Percentiles rank a stretch among this genome's conserved stretches.
These are phyloP conservation scores for Trissolcus japonicus DNA, from an alignment of 2,888 invertebrate genomes.

Conservation along the genomic window DNA sequence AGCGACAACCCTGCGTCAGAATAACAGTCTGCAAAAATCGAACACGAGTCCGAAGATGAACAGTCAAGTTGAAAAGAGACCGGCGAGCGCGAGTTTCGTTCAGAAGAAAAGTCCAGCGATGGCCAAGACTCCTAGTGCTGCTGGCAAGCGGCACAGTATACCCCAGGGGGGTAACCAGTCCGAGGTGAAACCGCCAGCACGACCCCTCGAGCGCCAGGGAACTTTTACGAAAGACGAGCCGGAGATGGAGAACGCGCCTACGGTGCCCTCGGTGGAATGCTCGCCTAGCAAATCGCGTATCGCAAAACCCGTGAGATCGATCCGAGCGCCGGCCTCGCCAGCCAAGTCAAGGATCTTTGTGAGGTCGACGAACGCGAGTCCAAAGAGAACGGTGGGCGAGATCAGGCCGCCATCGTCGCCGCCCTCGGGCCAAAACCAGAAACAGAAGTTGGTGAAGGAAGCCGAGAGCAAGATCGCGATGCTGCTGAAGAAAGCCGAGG, in stretches of 20 bases:
- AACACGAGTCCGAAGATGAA: slow-evolving; percentile 67
- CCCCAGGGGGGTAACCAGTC: slow-evolving; percentile 56
- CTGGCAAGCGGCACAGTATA: slow-evolving; percentile 66
- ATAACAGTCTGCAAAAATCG: slow-evolving; percentile 64
- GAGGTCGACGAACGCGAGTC: slow-evolving; percentile 13
- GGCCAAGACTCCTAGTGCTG: slow-evolving; percentile 68
- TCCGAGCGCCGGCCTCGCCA: slow-evolving; percentile 44
- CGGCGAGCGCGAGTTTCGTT: slow-evolving; percentile 57
- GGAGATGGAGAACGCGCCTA: slow-evolving; percentile 71
- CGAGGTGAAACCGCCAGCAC: slow-evolving; percentile 60
- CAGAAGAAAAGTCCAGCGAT: slow-evolving; percentile 68
- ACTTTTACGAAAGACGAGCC: slow-evolving; percentile 94
- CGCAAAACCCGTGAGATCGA: slow-evolving; percentile 67
- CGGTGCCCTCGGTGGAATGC: slow-evolving; percentile 63
- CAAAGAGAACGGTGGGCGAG: slow-evolving; percentile 59
- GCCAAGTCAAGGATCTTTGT: slow-evolving; percentile 26
- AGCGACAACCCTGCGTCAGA: slow-evolving; percentile 70
- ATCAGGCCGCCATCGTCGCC: background rate
- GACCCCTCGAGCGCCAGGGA: slow-evolving; percentile 86
- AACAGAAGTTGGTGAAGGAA: slow-evolving; percentile 78
- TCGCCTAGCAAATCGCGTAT: slow-evolving; percentile 69
- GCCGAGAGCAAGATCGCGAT: slow-evolving; percentile 88
- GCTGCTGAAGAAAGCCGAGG: slow-evolving; percentile 88
- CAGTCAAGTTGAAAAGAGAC: slow-evolving; percentile 59
- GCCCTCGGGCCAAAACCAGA: slow-evolving; percentile 53